These are phyloP conservation scores for Agrilus cyanescens DNA, from an alignment of 2,888 invertebrate species.

Conservation along the genomic window DNA sequence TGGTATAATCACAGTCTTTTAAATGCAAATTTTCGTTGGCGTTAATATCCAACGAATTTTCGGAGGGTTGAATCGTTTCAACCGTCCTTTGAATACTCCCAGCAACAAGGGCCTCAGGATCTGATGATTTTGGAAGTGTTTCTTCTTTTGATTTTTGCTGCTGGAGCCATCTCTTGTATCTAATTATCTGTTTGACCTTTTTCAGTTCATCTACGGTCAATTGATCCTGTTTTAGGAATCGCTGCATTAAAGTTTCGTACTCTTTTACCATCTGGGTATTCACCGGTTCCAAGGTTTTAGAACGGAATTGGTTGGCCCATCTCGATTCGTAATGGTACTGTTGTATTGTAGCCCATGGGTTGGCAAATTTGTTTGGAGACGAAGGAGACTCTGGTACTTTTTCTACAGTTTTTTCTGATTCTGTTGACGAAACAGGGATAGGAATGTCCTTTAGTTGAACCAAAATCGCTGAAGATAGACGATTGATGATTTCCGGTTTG, in stretches of 20 bases:
- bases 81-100: slow-evolving; percentile 7
- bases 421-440: background rate
- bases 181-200: slow-evolving; percentile 14
- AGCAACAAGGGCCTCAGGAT: slow-evolving; percentile 2
- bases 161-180: slow-evolving; percentile 13
- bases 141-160: slow-evolving; percentile 2
- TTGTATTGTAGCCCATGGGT: too few relatives aligned
- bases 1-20: too few relatives aligned
- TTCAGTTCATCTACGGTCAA: slow-evolving; percentile 12
- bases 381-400: background rate
- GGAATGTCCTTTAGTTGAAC: too few relatives aligned
- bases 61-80: slow-evolving; percentile 7
- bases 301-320: too few relatives aligned
- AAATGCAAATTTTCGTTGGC: too few relatives aligned
- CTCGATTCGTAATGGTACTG: too few relatives aligned
- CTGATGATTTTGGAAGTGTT: background rate
- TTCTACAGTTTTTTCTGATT: background rate
- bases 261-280: slow-evolving; percentile 8
- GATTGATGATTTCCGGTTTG: background rate
- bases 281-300: too few relatives aligned
- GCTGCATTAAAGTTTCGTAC: slow-evolving; percentile 12
- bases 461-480: too few relatives aligned
- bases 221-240: slow-evolving; percentile 13
- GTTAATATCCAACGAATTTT: background rate
- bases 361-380: too few relatives aligned